Conservation (phyloP, 2,888 invertebrate genomes). For the Neoitamus cyanurus region DNA sequence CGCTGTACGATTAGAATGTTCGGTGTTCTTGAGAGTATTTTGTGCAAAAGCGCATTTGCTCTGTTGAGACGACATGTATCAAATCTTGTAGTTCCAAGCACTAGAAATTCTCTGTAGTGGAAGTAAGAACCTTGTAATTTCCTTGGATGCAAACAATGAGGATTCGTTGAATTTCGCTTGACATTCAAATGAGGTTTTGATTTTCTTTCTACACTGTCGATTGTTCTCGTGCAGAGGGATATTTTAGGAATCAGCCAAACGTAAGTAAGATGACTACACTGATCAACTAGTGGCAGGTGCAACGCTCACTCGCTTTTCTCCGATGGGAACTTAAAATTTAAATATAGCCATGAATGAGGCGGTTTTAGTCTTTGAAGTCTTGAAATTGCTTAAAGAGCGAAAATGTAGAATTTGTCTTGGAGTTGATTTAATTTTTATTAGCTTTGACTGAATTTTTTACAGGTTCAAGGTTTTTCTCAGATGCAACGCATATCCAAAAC, state of each 20-base stretch:
- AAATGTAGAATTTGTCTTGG: not conserved
- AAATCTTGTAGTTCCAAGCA: constrained; percentile 20
- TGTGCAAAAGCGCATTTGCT: constrained; percentile 50
- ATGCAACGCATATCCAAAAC: too few species aligned
- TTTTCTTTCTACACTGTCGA: constrained; percentile 22
- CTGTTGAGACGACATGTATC: constrained; percentile 38
- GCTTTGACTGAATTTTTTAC: not conserved
- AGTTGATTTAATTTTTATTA: not conserved
- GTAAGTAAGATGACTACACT: not conserved
- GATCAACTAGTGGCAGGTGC: constrained; percentile 26
- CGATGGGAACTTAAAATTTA: not conserved
- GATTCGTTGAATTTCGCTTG: constrained; percentile 49
- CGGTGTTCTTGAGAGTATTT: constrained; percentile 34
- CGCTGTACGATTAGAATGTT: constrained; percentile 50
- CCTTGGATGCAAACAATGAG: constrained; percentile 46
- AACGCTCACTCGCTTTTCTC: not conserved
- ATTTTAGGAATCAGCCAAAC: constrained; percentile 15
- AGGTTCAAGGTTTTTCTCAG: too few species aligned
- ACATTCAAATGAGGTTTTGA: constrained; percentile 50
- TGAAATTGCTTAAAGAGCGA: not conserved
- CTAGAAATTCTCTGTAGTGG: not conserved
- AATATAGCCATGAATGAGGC: not conserved
- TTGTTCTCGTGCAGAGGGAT: not conserved
- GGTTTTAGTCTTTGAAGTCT: not conserved
- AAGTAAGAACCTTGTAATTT: constrained; percentile 27